These are phyloP conservation scores for Festucalex cinctus DNA, from an alignment of 2,113 vertebrate genomes.

Conservation along the genomic window DNA sequence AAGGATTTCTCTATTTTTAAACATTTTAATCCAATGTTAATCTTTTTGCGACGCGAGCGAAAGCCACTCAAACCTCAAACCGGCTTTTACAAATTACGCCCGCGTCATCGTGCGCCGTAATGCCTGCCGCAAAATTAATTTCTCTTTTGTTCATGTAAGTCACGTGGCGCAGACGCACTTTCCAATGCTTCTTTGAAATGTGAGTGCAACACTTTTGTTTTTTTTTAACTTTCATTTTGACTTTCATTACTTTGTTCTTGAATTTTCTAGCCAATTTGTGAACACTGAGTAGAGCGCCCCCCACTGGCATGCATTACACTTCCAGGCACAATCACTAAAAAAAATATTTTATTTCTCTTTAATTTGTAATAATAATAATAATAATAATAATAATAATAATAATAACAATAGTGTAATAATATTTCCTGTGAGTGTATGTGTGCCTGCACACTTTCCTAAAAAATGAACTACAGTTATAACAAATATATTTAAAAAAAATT, in stretches of 20 bases:
- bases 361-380: too few relatives aligned
- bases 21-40: conserved; percentile 74
- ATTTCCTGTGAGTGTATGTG: too few relatives aligned
- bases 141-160: conserved; percentile 59
- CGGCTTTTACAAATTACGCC: conserved; percentile 59
- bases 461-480: too few relatives aligned
- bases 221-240: too few relatives aligned
- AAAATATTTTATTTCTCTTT: too few relatives aligned
- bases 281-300: conserved; percentile 41
- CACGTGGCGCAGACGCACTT: conserved; percentile 10
- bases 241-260: background rate
- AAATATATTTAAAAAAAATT: too few relatives aligned
- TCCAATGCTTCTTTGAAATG: too few relatives aligned
- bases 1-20: conserved; percentile 76
- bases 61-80: conserved; percentile 58
- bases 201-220: too few relatives aligned
- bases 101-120: conserved; percentile 52
- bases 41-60: conserved; percentile 62
- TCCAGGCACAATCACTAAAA: background rate
- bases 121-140: conserved; percentile 70
- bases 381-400: too few relatives aligned
- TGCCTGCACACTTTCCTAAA: too few relatives aligned
- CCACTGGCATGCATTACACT: conserved; percentile 50
- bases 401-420: too few relatives aligned
- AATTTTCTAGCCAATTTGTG: background rate